A percentile compares a stretch with the other conserved stretches of the same genome.
phyloP scores from a whole-genome alignment of 2,888 invertebrate species.

The Eupithecia vulgata region DNA sequence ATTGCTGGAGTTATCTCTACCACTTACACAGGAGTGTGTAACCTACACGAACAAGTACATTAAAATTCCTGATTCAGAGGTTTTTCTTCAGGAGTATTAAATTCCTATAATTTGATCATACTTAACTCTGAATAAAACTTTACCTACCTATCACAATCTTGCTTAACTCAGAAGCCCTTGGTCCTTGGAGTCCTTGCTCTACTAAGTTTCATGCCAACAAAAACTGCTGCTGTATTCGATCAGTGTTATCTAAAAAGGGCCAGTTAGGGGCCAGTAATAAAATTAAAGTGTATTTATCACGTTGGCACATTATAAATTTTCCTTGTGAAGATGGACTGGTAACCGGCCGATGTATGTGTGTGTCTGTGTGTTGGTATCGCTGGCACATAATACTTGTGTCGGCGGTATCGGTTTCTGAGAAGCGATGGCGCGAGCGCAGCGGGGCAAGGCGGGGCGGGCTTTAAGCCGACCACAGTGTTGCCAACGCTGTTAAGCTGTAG shows the following conservation, averaged over 20 bases:
- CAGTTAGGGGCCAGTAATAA: background rate
- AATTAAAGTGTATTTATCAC: constrained; percentile 20
- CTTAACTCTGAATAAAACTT: background rate
- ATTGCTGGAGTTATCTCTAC: too few relatives aligned
- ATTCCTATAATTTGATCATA: background rate
- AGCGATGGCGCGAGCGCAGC: constrained; percentile 67
- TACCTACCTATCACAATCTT: background rate
- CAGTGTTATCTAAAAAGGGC: background rate
- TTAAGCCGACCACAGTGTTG: constrained; percentile 12
- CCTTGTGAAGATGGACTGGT: constrained; percentile 49
- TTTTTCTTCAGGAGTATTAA: background rate
- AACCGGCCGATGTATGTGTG: constrained; percentile 54
- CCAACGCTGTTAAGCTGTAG: background rate
- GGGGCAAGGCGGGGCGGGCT: constrained; percentile 49
- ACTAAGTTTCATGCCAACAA: background rate
- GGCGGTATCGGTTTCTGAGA: constrained; percentile 76
- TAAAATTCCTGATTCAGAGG: background rate
- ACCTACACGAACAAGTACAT: background rate
- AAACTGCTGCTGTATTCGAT: background rate
- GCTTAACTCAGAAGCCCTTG: too few relatives aligned
- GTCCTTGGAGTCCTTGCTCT: background rate
- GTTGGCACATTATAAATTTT: constrained; percentile 31
- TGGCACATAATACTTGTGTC: constrained; percentile 52
- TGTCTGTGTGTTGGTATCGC: constrained; percentile 56
- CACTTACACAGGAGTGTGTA: too few relatives aligned